Base-by-base conservation (phyloP, 1,140 invertebrate genomes). In the Drosophila biarmipes region DNA sequence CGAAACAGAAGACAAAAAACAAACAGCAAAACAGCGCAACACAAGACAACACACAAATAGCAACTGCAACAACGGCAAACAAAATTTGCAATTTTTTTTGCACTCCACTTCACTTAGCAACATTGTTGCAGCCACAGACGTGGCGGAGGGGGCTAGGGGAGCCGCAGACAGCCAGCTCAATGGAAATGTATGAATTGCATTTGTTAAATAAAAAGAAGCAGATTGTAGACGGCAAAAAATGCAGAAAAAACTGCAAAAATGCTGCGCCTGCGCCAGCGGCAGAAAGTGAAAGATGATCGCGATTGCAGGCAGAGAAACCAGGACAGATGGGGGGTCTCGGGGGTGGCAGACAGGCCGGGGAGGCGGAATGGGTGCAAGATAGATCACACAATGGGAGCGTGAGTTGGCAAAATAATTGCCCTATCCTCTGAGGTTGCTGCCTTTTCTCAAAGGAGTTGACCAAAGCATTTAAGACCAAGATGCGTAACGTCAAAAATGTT, bases 201-300 rank as follows among this genome's bases (percentile, higher is more conserved):
- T 84, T 69, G 63, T 34, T 40, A 35, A 37, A 68, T 29, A 54
- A 35, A 62, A 66, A 61, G 34, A 35, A 17, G 21, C 15, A 73
- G 61, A 54, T 58, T 17, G 8, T 45, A 64, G 61, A 68, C 63
- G 73, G 58, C 37, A 56, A 78, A 72, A 81, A 82, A 55, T 53
- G 66, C 72, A 74, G 19, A 55, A 51, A 40, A 48, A 48, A 34
- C 51, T 35, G 37, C 53, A 73, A 42, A 63, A 62, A 61, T 43
- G 63, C 24, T 69, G 66, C 63, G 66, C 66, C 66, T 67, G 66
- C 34, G 66, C 63, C 42, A 56, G 49, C 42, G 66, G 78, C 84
- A 80, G 84, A 86, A 87, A 87, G 82, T 87, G 84, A 87, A 86
- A 87, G 84, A 87, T 75, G 78, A 79, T 87, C 74, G 81, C 74